These are phyloP conservation scores for Parasteatoda tepidariorum DNA, from an alignment of 1,140 invertebrate genomes.

Conservation along the genomic window DNA sequence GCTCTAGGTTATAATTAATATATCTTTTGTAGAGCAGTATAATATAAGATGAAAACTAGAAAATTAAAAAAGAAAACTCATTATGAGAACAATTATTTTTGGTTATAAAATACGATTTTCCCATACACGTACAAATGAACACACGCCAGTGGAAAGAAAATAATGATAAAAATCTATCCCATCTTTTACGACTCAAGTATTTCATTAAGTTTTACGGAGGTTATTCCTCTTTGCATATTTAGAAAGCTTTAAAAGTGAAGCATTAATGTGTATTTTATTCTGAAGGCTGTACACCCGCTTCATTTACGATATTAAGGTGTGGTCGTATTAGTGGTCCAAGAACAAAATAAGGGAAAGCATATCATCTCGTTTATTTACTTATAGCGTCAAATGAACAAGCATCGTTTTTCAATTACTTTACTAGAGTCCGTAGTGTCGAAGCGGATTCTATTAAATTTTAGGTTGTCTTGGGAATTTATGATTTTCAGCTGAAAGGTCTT, in stretches of 20 bases:
- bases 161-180: neutral
- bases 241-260: constrained; percentile 37
- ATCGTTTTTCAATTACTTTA: constrained; percentile 56
- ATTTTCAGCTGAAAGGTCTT: constrained; percentile 49
- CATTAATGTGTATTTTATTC: constrained; percentile 38
- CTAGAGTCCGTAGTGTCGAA: neutral
- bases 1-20: too few relatives aligned
- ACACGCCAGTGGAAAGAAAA: too few relatives aligned
- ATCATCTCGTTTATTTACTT: constrained; percentile 38
- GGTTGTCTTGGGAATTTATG: constrained; percentile 52
- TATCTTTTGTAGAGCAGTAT: too few relatives aligned
- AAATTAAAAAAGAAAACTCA: too few relatives aligned
- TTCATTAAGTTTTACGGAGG: constrained; percentile 48
- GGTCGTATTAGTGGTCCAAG: constrained; percentile 52
- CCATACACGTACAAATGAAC: too few relatives aligned
- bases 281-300: constrained; percentile 31
- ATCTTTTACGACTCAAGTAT: constrained; percentile 32
- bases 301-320: constrained; percentile 59
- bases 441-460: constrained; percentile 44
- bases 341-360: neutral
- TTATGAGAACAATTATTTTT: too few relatives aligned
- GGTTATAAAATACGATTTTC: too few relatives aligned
- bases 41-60: too few relatives aligned
- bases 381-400: constrained; percentile 32
- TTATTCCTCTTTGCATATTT: constrained; percentile 56